These are phyloP conservation scores for Cephalotes varians DNA, from an alignment of 2,888 invertebrate species.

Conservation along the genomic window DNA sequence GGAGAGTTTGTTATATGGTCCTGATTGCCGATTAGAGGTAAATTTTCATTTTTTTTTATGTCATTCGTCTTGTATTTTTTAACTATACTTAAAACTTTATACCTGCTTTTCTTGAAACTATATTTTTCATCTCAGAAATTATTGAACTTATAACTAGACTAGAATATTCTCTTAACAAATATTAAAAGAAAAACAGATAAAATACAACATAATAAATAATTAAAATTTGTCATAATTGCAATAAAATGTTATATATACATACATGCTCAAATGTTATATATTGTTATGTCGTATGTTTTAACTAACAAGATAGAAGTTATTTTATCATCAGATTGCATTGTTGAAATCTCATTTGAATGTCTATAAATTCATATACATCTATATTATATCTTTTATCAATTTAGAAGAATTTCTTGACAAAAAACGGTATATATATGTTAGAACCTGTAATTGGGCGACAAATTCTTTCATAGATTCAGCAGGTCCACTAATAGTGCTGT, in stretches of 20 bases:
- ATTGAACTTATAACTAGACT: too few species aligned
- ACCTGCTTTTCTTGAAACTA: too few species aligned
- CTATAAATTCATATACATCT: not conserved
- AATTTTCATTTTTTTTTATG: too few species aligned
- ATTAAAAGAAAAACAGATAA: not conserved
- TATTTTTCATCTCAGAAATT: too few species aligned
- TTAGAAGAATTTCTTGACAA: not conserved
- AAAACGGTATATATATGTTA: slow-evolving; percentile 13
- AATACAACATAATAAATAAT: not conserved
- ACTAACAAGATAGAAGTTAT: not conserved
- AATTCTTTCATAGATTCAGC: slow-evolving; percentile 89
- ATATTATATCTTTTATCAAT: not conserved
- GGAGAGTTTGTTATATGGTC: too few species aligned
- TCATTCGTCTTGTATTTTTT: too few species aligned
- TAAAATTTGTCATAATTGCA: not conserved
- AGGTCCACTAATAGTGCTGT: slow-evolving; percentile 96
- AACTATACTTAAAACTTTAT: too few species aligned
- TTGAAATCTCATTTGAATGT: not conserved
- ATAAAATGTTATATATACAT: too few species aligned
- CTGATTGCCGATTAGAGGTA: too few species aligned
- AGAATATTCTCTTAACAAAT: too few species aligned
- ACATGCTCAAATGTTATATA: not conserved
- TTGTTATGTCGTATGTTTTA: not conserved
- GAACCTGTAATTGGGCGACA: slow-evolving; percentile 87
- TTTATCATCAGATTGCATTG: not conserved